Base-by-base conservation (phyloP, 2,888 invertebrate genomes). In the Tetramorium bicarinatum region DNA sequence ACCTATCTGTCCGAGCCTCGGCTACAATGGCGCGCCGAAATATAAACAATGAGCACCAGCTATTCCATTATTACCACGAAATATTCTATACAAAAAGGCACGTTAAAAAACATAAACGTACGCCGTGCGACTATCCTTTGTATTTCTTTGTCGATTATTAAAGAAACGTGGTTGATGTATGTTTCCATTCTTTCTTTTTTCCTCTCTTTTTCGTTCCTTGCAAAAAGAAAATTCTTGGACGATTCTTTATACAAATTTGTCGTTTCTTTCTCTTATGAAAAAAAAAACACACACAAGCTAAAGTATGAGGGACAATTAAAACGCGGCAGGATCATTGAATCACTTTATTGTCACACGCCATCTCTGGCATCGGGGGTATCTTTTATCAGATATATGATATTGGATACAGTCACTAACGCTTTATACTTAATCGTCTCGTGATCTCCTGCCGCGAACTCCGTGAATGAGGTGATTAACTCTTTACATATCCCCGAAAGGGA, bases 321-420 rank as follows among this genome's bases (percentile, higher is more conserved):
- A 91, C 88, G 84, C 90, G 86, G 85, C 88, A 84, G 88, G 92
- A 93, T 94, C 93, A 93, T 94, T 93, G 94, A 94, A 94, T 94
- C 94, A 94, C 93, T 94, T 94, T 94, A 94, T 94, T 94, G 94
- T 94, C 94, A 94, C 94, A 93, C 93, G 94, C 94, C 94, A 94
- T 93, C 89, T 92, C 93, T 94, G 94, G 94, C 94, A 93, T 94
- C 93, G 90, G 92, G 94, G 94, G 93, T 94, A 94, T 94, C 92
- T 94, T 94, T 94, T 93, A 94, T 93, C 92, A 92, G 93, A 91
- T 93, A 92, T 92, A 92, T 93, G 93, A 93, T 94, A 94, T 92
- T 93, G 92, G 92, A 94, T 94, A 94, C 94, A 94, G 91, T 94
- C 93, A 92, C 94, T 94, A 94, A 94, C 92, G 92, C 93, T 92